phyloP scores from a whole-genome alignment of 2,113 vertebrate species.

The Dasypus novemcinctus region DNA sequence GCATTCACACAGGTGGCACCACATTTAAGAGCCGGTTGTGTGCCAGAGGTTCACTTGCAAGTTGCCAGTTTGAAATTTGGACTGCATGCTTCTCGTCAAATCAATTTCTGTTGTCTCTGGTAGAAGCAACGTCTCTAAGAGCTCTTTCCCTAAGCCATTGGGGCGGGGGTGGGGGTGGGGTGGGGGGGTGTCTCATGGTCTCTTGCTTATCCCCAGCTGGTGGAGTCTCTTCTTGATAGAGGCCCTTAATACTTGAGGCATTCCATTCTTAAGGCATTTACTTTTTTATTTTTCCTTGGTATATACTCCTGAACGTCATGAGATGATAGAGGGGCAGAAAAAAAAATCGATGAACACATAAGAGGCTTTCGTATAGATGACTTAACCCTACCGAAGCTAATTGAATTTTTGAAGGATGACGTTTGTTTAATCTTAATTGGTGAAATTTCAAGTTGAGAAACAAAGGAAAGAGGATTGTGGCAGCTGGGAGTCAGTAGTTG shows the following conservation, averaged over 20 bases:
- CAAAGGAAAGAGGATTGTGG: neutral
- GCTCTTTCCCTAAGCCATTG: neutral
- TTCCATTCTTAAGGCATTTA: no score
- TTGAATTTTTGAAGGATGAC: neutral
- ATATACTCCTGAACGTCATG: no score
- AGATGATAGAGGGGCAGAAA: no score
- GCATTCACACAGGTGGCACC: neutral
- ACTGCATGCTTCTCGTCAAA: neutral
- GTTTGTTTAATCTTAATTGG: neutral
- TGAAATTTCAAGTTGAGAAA: conserved; percentile 35
- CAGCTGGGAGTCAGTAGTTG: neutral
- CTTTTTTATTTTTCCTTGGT: no score
- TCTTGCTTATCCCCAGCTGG: no score
- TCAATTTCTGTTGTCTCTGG: neutral
- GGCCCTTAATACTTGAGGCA: no score
- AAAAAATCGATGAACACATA: neutral
- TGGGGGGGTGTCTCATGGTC: no score
- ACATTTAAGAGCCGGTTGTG: neutral
- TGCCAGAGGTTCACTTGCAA: neutral
- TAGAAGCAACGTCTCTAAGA: neutral
- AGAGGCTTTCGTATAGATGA: conserved; percentile 10
- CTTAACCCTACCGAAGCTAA: neutral
- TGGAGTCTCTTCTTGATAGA: neutral
- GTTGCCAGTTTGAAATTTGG: neutral
- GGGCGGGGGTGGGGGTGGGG: no score